Percentiles rank a stretch among this genome's conserved stretches.
Conservation (phyloP, 2,888 invertebrate genomes). For the Melanargia galathea region DNA sequence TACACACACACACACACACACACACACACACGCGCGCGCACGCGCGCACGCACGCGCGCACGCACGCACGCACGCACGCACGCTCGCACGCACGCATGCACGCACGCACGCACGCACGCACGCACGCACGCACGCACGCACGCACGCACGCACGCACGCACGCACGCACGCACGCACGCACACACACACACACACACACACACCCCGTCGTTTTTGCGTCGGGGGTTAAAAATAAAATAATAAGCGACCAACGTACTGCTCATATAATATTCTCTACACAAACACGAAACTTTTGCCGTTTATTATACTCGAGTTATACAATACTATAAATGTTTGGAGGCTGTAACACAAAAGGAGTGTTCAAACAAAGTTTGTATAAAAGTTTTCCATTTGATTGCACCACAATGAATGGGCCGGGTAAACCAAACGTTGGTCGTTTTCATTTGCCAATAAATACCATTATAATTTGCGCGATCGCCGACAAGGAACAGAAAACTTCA, state of each 20-base stretch:
- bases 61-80: too few species aligned
- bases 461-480: not conserved
- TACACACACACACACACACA: too few species aligned
- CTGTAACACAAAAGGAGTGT: constrained; percentile 15
- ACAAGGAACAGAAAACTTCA: not conserved
- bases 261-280: constrained; percentile 6
- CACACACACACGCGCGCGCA: too few species aligned
- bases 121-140: too few species aligned
- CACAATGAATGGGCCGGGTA: constrained; percentile 49
- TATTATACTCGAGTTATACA: constrained; percentile 16
- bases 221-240: too few species aligned
- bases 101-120: too few species aligned
- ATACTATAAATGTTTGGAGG: constrained; percentile 14
- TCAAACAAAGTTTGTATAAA: constrained; percentile 13
- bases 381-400: constrained; percentile 45
- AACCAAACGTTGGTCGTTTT: constrained; percentile 13
- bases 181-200: too few species aligned
- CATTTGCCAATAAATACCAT: constrained; percentile 13
- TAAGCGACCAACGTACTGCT: constrained; percentile 1
- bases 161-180: too few species aligned
- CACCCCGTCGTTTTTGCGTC: too few species aligned
- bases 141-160: too few species aligned
- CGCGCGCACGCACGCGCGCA: too few species aligned
- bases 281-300: constrained; percentile 13
- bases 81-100: too few species aligned